Conservation (phyloP, 2,888 invertebrate species). For the Gerris lacustris region DNA sequence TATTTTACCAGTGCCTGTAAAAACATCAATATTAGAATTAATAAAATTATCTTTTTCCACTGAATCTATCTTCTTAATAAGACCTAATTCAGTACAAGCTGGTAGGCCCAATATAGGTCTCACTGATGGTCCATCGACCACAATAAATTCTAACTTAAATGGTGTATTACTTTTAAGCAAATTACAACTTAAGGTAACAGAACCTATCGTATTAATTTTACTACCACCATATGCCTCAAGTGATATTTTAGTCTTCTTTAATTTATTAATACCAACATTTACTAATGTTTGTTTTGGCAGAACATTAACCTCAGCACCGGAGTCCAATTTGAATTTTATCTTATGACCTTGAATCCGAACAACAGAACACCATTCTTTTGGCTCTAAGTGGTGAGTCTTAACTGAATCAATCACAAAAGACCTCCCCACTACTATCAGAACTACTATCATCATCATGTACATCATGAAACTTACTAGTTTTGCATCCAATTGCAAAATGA, state of each 20-base stretch:
- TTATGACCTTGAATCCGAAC: neutral
- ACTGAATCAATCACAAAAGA: neutral
- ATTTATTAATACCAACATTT: neutral
- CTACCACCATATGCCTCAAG: neutral
- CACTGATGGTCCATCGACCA: neutral
- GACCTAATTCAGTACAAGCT: neutral
- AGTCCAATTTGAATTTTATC: neutral
- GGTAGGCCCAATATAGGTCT: neutral
- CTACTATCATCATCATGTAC: neutral
- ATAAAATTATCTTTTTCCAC: neutral
- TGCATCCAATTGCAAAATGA: neutral
- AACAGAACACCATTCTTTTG: neutral
- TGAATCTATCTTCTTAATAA: neutral
- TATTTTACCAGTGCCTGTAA: neutral
- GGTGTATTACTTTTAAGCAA: neutral
- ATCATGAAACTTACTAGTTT: neutral
- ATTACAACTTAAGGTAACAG: neutral
- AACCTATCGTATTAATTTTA: neutral
- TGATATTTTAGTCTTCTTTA: neutral
- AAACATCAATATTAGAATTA: neutral
- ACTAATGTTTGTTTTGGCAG: neutral
- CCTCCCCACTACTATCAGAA: neutral
- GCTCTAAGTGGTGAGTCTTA: neutral
- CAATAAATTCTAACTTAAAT: neutral
- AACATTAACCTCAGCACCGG: neutral